Evolutionary conservation across 2,113 vertebrate genomes (phyloP), one percentile per base, ranked within the genome.

Genomic region (Anhinga rufa): DNA sequence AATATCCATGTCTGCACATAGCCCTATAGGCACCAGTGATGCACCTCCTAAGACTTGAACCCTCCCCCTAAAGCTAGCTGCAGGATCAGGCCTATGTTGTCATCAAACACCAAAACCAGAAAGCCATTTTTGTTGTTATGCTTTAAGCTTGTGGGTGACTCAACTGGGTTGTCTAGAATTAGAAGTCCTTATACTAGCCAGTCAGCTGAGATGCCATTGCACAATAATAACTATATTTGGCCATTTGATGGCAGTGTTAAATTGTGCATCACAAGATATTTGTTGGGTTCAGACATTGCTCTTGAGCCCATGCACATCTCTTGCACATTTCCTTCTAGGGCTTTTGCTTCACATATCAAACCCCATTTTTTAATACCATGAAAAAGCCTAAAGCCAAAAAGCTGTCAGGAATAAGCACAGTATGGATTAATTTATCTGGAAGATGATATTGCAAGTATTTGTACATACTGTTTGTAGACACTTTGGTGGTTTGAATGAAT

Each of bases 211-310:
- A 40, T 75, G 28, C 19, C 61, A 61, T 2, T 72, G 44, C 46
- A 85, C 65, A 82, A 85, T 34, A 90, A 42, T 52, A 93, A 95
- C 91, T 69, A 49, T 6, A 38, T 92, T 68, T 91, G 65, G 57
- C 96, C 96, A 95, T 97, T 89, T 96, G 93, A 97, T 92, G 93
- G 95, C 96, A 97, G 86, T 96, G 70, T 97, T 96, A 92, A 96
- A 84, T 96, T 93, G 88, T 94, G 55, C 77, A 87, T 83, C 13
- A 3, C 38, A 81, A 12, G 1, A 2, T 36, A 38, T 80, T 85
- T 26, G 4, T 52, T 48, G 78, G 21, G 40, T 82, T 86, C 36
- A 57, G 31, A 16, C 46, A 89, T 88, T 78, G 58, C 31, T 69
- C 22, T 65, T 69, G 29, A 52, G 44, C n/a, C 21, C 34, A 21